Conservation (phyloP, 2,797 vertebrate genomes). For the Vespertilio murinus region DNA sequence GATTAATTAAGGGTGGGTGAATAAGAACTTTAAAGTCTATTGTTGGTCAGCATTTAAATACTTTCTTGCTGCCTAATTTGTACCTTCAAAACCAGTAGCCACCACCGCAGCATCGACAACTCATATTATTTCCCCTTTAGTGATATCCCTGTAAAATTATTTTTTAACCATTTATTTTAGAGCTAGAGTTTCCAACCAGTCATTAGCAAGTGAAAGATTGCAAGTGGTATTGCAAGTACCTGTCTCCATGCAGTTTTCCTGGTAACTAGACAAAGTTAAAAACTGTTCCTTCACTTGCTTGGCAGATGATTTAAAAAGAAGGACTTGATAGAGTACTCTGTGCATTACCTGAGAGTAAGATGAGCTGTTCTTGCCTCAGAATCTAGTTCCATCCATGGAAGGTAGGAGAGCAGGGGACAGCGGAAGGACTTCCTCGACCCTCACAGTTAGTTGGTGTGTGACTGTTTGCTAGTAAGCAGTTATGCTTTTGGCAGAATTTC, state of each 20-base stretch:
- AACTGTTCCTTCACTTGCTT: neutral
- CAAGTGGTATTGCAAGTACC: rapidly evolving
- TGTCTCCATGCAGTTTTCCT: neutral
- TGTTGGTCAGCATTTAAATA: neutral
- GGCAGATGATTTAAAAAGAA: neutral
- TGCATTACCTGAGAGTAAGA: neutral
- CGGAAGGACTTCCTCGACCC: neutral
- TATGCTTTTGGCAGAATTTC: neutral
- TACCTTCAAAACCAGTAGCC: neutral
- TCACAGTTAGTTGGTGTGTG: neutral
- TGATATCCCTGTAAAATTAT: neutral
- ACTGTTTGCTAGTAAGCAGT: neutral
- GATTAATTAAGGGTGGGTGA: neutral
- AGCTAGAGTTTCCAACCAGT: neutral
- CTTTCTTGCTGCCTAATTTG: neutral
- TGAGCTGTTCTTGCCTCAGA: neutral
- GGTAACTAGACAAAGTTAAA: neutral
- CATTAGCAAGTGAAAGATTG: neutral
- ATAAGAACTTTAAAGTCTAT: neutral
- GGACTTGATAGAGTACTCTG: neutral
- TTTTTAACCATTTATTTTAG: constrained; percentile 3
- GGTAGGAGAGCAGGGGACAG: neutral
- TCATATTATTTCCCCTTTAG: neutral
- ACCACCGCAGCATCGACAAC: neutral
- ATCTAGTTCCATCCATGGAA: neutral